Evolutionary conservation across 2,888 invertebrate genomes (phyloP), one percentile per base, ranked within the genome.

Genomic region (Neoscelio sp.): DNA sequence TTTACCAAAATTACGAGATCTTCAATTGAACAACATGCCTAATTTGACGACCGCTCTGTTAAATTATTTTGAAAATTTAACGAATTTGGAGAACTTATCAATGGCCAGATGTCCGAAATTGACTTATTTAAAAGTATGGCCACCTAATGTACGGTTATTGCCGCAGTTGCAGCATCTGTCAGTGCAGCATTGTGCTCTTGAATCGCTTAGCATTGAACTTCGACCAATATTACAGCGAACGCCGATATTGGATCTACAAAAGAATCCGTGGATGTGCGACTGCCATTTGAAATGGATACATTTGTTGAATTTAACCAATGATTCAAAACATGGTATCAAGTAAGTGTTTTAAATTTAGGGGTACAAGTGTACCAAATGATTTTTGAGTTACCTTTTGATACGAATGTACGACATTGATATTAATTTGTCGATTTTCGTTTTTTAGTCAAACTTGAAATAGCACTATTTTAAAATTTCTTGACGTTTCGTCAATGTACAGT

Each of bases 241-340:
- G 0, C 75, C 89, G 0, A 84, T 89, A 35, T 78, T 94, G 44
- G 93, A 93, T 81, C 82, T 94, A 6, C 93, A 93, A 81, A 92
- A 92, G 0, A 94, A 94, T 86, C 92, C 92, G 0, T 94, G 94
- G 94, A 88, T 88, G 6, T 94, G 94, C 82, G 93, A 94, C 83
- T 94, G 94, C 84, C 90, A 91, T 12, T 89, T 94, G 44, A 84
- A 88, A 15, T 93, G 93, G 93, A 50, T 93, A 10, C 91, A 91
- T 82, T 58, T 86, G 4, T 81, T 92, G 26, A 91, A 92, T 83
- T 91, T 92, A 58, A 83, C 90, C 0, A 87, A 88, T 1, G 87
- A 90, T 8, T 88, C 91, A 80, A 91, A 90, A 33, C 90, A 91
- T 1, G 91, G 92, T 82, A 87, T 92, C 30, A 91, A 91, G 93